phyloP scores from a whole-genome alignment of 2,797 vertebrate species.

The Micropoecilia bifurca region DNA sequence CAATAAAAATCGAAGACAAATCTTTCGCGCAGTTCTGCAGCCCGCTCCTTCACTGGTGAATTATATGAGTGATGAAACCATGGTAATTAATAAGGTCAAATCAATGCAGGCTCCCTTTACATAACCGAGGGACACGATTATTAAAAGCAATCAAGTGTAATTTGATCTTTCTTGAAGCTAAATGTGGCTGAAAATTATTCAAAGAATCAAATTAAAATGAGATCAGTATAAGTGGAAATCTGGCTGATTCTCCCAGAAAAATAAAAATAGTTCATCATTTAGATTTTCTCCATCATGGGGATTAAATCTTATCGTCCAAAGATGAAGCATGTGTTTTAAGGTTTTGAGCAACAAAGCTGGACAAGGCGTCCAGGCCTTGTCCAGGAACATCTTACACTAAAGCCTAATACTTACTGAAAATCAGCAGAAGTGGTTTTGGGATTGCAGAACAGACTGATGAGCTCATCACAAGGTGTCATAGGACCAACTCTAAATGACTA shows the following conservation, averaged over 20 bases:
- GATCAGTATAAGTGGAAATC: not conserved
- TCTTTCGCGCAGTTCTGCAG: not conserved
- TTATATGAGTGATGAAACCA: constrained; percentile 46
- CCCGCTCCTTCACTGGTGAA: not conserved
- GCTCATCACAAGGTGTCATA: constrained; percentile 2
- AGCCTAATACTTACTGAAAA: not conserved
- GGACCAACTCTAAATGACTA: not conserved
- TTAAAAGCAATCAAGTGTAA: constrained; percentile 9
- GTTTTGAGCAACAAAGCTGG: not conserved
- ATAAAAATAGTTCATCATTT: not conserved
- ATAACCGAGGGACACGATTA: not conserved
- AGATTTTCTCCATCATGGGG: not conserved
- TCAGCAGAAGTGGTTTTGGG: not conserved
- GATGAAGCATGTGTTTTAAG: not conserved
- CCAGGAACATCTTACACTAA: not conserved
- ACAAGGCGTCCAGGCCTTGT: not conserved
- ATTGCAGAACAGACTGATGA: constrained; percentile 14
- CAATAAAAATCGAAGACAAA: not conserved
- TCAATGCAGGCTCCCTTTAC: constrained; percentile 24
- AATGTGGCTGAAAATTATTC: not conserved
- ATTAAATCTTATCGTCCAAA: not conserved
- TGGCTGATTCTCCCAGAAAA: not conserved
- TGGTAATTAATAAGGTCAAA: constrained; percentile 28
- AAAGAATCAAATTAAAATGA: not conserved
- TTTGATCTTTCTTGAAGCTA: constrained; percentile 17